Evolutionary conservation across 2,113 vertebrate genomes (phyloP).

Genomic region (Cyanoliseus patagonus): DNA sequence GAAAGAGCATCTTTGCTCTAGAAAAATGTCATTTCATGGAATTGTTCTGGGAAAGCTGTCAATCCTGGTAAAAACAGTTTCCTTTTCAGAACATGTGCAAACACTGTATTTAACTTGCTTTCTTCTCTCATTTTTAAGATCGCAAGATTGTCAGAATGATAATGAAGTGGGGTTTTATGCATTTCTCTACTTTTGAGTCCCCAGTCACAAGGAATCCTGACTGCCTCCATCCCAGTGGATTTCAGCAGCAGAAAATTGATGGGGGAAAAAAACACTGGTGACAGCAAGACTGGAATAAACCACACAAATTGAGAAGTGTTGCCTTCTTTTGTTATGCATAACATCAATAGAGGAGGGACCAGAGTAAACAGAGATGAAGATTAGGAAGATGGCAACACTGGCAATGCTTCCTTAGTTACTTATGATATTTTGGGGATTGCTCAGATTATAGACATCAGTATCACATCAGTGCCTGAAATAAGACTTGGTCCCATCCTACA

Average conservation of each 20-base stretch:
- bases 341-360: background rate
- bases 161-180: background rate
- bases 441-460: background rate
- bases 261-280: background rate
- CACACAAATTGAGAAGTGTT: fast-evolving
- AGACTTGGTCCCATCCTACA: background rate
- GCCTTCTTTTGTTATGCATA: background rate
- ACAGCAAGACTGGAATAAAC: background rate
- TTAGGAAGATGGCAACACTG: background rate
- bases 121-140: background rate
- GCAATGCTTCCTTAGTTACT: background rate
- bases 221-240: fast-evolving
- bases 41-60: background rate
- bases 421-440: background rate
- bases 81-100: background rate
- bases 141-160: background rate
- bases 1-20: background rate
- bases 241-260: background rate
- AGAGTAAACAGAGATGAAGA: background rate
- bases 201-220: background rate
- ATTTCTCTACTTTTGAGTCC: background rate
- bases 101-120: background rate
- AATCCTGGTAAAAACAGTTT: background rate
- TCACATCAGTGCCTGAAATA: fast-evolving
- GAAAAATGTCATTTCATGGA: background rate